These are phyloP conservation scores for Macrotrachela quadricornifera DNA, from an alignment of 1,140 invertebrate species.

Conservation along the genomic window DNA sequence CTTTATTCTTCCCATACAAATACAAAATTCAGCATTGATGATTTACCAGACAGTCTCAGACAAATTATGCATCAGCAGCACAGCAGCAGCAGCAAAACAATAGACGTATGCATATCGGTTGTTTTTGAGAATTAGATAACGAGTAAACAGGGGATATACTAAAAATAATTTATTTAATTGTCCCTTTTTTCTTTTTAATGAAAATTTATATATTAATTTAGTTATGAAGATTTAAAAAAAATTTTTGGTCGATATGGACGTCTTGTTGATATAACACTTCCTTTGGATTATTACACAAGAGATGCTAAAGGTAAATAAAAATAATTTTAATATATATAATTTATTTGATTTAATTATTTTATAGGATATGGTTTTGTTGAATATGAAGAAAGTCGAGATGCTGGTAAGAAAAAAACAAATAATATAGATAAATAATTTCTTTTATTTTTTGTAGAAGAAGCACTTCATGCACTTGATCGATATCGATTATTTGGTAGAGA, in stretches of 20 bases:
- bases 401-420: neutral
- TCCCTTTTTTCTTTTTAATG: no score
- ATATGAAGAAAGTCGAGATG: slow-evolving; percentile 18
- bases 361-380: slow-evolving; percentile 33
- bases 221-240: slow-evolving; percentile 26
- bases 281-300: slow-evolving; percentile 33
- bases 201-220: slow-evolving; percentile 6
- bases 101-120: no score
- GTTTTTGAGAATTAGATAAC: no score
- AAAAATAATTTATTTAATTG: no score
- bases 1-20: no score
- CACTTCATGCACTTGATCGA: slow-evolving; percentile 30
- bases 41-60: no score
- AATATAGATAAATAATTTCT: neutral
- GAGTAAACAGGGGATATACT: no score
- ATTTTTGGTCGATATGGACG: slow-evolving; percentile 34
- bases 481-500: slow-evolving; percentile 30
- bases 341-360: no score
- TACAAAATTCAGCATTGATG: no score
- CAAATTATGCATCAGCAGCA: no score
- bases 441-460: slow-evolving; percentile 35
- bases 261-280: slow-evolving; percentile 34
- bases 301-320: slow-evolving; percentile 16
- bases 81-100: no score
- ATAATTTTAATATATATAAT: no score